These are phyloP conservation scores for Hirundichthys speculiger DNA, from an alignment of 2,113 vertebrate genomes.

Conservation along the genomic window DNA sequence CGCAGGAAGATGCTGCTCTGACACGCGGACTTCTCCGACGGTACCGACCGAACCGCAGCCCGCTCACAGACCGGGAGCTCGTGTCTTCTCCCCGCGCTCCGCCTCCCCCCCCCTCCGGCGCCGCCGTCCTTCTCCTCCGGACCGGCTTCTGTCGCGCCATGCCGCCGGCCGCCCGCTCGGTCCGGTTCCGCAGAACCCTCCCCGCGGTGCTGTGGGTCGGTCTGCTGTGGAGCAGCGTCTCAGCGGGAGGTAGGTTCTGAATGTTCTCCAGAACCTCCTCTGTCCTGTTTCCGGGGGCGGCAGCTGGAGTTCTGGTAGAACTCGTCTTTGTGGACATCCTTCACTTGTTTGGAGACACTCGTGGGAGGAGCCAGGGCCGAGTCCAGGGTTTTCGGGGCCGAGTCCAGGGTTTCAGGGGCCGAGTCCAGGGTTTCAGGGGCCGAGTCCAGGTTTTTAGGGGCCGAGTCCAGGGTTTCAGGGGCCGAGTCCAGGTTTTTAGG, in stretches of 20 bases:
- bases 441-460: no score
- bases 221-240: slow-evolving; percentile 68
- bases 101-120: no score
- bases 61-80: not conserved
- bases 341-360: slow-evolving; percentile 22
- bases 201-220: slow-evolving; percentile 64
- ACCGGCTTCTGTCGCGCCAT: slow-evolving; percentile 54
- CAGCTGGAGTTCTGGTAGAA: slow-evolving; percentile 6
- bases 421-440: no score
- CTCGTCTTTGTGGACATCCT: slow-evolving; percentile 30
- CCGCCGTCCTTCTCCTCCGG: not conserved
- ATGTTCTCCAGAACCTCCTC: not conserved
- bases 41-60: slow-evolving; percentile 15
- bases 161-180: slow-evolving; percentile 57
- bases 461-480: no score
- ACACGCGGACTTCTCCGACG: slow-evolving; percentile 53
- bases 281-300: not conserved
- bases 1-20: slow-evolving; percentile 55
- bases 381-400: no score
- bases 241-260: slow-evolving; percentile 65
- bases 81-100: not conserved
- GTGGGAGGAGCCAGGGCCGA: slow-evolving; percentile 5
- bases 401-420: no score
- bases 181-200: slow-evolving; percentile 39
- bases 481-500: no score